phyloP scores from a whole-genome alignment of 1,140 invertebrate species.

The Holcopasites calliopsidis region DNA sequence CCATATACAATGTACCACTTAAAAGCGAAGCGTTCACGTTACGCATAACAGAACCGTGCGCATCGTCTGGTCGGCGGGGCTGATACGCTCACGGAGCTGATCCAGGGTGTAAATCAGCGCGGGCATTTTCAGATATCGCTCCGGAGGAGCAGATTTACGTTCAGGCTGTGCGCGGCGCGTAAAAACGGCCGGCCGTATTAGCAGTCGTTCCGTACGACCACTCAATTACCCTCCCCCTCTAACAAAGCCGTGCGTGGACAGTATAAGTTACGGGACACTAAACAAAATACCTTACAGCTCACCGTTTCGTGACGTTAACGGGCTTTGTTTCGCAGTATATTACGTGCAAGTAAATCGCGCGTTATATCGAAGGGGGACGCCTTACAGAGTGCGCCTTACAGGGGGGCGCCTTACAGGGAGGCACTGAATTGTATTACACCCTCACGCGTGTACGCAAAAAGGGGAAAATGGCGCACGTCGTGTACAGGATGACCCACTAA shows the following conservation, averaged over 20 bases:
- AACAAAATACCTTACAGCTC: conserved; percentile 36
- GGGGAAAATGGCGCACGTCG: no score
- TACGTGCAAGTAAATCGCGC: conserved; percentile 41
- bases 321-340: conserved; percentile 44
- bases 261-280: conserved; percentile 44
- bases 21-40: not conserved
- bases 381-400: no score
- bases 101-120: conserved; percentile 15
- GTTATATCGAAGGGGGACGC: no score
- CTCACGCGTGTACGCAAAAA: not conserved
- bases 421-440: conserved; percentile 36
- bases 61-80: not conserved
- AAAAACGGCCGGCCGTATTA: conserved; percentile 33
- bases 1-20: not conserved
- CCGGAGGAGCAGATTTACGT: conserved; percentile 35
- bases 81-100: not conserved
- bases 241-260: conserved; percentile 40
- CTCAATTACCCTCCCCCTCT: conserved; percentile 31
- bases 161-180: conserved; percentile 6
- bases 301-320: conserved; percentile 40
- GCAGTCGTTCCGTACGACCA: conserved; percentile 31
- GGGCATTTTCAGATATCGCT: conserved; percentile 30
- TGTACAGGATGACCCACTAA: not conserved
- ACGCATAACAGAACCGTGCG: not conserved
- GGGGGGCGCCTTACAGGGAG: no score